These are phyloP conservation scores for Cyphomyrmex costatus DNA, from an alignment of 1,140 invertebrate genomes.

Conservation along the genomic window DNA sequence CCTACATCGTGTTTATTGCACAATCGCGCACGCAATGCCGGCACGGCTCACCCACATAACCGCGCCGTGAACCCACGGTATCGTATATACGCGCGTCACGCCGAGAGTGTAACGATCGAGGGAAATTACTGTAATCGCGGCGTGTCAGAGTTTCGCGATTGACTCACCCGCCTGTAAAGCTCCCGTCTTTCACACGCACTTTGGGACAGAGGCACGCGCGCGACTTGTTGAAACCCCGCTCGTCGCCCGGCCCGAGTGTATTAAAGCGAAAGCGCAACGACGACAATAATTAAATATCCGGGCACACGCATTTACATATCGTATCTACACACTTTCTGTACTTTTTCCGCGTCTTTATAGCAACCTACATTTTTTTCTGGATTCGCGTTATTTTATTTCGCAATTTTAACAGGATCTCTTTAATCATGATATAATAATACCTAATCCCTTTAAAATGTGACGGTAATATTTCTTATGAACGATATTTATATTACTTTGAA, in stretches of 20 bases:
- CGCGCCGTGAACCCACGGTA: conserved; percentile 13
- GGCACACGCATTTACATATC: conserved; percentile 3
- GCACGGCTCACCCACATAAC: conserved; percentile 38
- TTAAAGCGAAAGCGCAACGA: conserved; percentile 21
- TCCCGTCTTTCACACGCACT: neutral
- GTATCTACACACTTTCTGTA: neutral
- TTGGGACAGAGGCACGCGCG: neutral
- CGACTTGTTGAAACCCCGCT: neutral
- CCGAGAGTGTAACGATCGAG: conserved; percentile 40
- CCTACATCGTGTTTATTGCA: conserved; percentile 71
- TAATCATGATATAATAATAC: neutral
- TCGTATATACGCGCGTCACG: conserved; percentile 4
- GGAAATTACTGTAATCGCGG: conserved; percentile 46
- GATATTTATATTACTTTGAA: neutral
- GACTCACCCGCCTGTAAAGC: conserved; percentile 10
- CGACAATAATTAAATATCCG: neutral
- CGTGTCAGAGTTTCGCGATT: conserved; percentile 35
- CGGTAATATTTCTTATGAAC: no score
- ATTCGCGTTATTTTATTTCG: neutral
- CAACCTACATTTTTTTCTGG: neutral
- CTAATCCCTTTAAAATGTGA: no score
- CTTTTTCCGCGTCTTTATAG: neutral
- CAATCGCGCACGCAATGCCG: conserved; percentile 72
- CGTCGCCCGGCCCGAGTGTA: no score
- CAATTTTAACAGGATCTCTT: neutral